Evolutionary conservation across 1,140 invertebrate species (phyloP), one percentile per base, ranked within the genome.

Genomic region (Stegodyphus dumicola): DNA sequence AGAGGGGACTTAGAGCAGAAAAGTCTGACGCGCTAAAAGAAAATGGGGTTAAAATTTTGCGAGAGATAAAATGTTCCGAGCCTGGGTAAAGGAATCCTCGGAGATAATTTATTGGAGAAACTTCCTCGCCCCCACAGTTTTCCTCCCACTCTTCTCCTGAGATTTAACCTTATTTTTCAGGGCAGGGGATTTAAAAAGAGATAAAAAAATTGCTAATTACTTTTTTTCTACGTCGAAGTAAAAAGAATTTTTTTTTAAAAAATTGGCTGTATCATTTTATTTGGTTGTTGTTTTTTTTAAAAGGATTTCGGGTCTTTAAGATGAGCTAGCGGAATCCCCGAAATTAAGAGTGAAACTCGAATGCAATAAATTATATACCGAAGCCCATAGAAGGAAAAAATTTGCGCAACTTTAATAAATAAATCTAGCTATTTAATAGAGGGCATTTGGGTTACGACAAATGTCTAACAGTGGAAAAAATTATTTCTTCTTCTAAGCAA

Each of bases 121-220:
- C n/a, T 74, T 64, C 48, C 70, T 67, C 76, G 17, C 11, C 17
- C 67, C 6, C 17, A 6, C n/a, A 1, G 5, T 5, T 5, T 52
- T 11, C 64, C 64, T 70, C 13, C 67, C n/a, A n/a, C 67, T 69
- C 51, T 77, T 53, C 64, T 81, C 65, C 51, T 67, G 74, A 85
- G 81, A 85, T 85, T 85, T 85, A 85, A 85, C 81, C 81, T 85
- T 85, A 85, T 85, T 85, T 85, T 70, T 76, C 60, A 74, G 70
- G 70, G 71, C 71, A 74, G 65, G 81, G 60, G 65, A 71, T 49
- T 85, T 85, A 69, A 49, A 67, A 67, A 67, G n/a, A 10, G 2
- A 33, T n/a, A 70, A 85, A 84, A 84, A 76, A 85, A 83, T 75
- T 33, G 73, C 81, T 85, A 85, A 85, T 85, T 85, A 85, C 81